phyloP scores from a whole-genome alignment of 2,888 invertebrate genomes.

The Scrobipalpa costella region DNA sequence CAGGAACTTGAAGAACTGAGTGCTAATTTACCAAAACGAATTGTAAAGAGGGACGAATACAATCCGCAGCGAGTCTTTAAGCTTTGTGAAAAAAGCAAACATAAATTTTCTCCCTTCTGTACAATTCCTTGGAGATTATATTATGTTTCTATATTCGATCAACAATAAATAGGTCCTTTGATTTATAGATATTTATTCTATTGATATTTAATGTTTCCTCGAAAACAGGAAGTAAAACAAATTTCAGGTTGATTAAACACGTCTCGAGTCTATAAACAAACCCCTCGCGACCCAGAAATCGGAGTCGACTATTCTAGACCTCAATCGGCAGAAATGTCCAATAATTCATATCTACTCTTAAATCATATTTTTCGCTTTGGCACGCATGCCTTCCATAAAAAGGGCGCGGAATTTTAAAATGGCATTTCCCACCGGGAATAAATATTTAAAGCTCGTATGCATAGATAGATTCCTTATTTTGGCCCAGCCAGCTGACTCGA shows the following conservation, averaged over 20 bases:
- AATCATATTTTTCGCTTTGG: conserved; percentile 17
- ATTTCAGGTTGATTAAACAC: not conserved
- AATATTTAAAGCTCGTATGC: conserved; percentile 35
- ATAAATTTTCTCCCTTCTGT: conserved; percentile 32
- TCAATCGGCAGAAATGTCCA: conserved; percentile 14
- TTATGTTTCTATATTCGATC: not conserved
- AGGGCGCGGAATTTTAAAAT: not conserved
- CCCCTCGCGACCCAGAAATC: not conserved
- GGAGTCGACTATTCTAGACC: conserved; percentile 10
- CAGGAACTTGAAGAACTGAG: conserved; percentile 45
- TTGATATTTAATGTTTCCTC: not conserved
- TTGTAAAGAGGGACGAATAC: conserved; percentile 47
- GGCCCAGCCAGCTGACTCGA: conserved; percentile 58
- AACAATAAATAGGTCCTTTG: not conserved
- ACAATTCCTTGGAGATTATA: conserved; percentile 17
- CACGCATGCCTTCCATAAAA: conserved; percentile 15
- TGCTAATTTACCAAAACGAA: conserved; percentile 55
- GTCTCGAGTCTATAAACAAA: not conserved
- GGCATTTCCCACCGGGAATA: conserved; percentile 4
- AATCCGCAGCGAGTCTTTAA: conserved; percentile 39
- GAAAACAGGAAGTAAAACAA: not conserved
- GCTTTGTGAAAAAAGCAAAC: conserved; percentile 34
- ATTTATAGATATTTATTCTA: not conserved
- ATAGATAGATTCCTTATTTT: conserved; percentile 58
- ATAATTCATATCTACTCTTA: conserved; percentile 14